Base-by-base conservation (phyloP, 1,140 invertebrate genomes). In the Lerema accius region DNA sequence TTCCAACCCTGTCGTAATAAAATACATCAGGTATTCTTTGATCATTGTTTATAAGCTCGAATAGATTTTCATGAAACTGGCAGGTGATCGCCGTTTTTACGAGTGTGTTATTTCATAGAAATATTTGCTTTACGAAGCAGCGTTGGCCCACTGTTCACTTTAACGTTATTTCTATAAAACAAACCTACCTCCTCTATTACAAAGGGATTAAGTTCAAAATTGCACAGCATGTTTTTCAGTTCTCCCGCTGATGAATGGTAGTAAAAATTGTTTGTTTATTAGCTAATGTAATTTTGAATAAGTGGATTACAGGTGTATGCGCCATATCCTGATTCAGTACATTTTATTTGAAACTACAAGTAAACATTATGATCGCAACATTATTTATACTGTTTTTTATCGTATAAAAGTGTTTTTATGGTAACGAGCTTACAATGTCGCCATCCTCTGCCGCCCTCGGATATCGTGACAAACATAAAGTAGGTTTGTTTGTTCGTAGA, bases 71-170 rank as follows among this genome's bases (percentile, higher is more conserved):
- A 55, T 55, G 37, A 55, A 55, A 55, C 19, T 26, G 48, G 40
- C 51, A 45, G 53, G 58, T 65, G 53, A 63, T 63, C 48, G 60
- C 26, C 37, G 39, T 59, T 59, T 64, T 65, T 46, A 65, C 28
- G 28, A 32, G 28, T 61, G 58, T 69, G 67, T 62, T 64, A 59
- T 51, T 62, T 62, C 43, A 65, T 46, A 63, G 23, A 60, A 56
- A 42, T 69, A 58, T 69, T 69, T 69, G 46, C 61, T 65, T 69
- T 69, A 65, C 67, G 35, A 17, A 63, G 46, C 49, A 35, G 50
- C 26, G 55, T 39, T 46, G 49, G 59, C 35, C 43, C 45, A 60
- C 51, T 67, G 60, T 67, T 67, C 59, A 59, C 48, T 46, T 46
- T 59, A 35, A 14, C 37, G 42, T 6, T 35, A 1, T 26, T 42